Evolutionary conservation across 30 jellyfish, hydroid and myxozoan species (phyloP), one percentile per base, ranked within the genome.

Genomic region (Pseudorhiza aurosa): DNA sequence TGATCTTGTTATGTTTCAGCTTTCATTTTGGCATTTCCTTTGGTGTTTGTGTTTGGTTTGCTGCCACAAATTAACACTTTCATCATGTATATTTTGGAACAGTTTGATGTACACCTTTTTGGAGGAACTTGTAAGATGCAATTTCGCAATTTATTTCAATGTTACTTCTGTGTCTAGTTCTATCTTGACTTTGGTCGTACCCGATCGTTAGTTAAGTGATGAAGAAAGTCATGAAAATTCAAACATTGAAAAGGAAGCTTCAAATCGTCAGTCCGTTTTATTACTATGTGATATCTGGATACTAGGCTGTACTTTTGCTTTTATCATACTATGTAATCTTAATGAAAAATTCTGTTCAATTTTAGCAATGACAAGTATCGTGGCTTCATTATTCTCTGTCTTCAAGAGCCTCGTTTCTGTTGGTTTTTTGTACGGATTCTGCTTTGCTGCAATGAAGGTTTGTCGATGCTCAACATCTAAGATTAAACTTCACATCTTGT

Each of bases 51-150:
- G 58, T 67, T 91, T 55, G 98, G 98, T 11, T 71, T 85, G 58
- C 87, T 91, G 44, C 98, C 98, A 31, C 98, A 91, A 72, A 79
- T 91, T 37, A 84, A 77, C 26, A 91, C 98, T 8, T 91, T 91
- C 59, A 84, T 86, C 39, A 84, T 91, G 98, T 91, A 91, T 35
- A 21, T 85, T 28, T 43, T 91, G 88, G 98, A 91, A 50, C 98
- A 91, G 55, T 25, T 74, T 18, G 98, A 91, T 47, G 65, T 91
- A 11, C 98, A 91, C 56, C 32, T 85, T 15, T 91, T 91, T 78
- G 98, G 98, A 8, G 98, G 98, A 26, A 85, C 96, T 19, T 96
- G 98, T 91, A 72, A 70, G 91, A 17, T n/a, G n/a, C n/a, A n/a
- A n/a, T n/a, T n/a, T n/a, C n/a, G n/a, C n/a, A n/a, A n/a, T n/a